Conservation (phyloP, 2,113 vertebrate species). For the Catharus minimus region DNA sequence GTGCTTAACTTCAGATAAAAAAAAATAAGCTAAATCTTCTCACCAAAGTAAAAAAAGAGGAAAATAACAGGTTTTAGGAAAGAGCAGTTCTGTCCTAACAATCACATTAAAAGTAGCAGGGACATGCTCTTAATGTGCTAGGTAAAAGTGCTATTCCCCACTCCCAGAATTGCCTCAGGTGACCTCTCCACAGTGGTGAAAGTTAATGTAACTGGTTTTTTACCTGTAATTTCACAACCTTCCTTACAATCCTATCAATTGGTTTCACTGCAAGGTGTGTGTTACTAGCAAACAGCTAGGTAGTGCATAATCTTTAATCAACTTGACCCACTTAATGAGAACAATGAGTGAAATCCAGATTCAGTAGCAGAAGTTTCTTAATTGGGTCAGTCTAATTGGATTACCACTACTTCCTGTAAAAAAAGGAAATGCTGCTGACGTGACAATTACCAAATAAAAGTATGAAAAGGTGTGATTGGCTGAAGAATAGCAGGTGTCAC, state of each 20-base stretch:
- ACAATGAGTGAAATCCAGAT: neutral
- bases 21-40: neutral
- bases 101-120: neutral
- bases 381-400: neutral
- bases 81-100: neutral
- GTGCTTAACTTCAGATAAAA: neutral
- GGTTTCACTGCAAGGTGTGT: neutral
- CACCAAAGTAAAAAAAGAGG: neutral
- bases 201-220: neutral
- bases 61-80: neutral
- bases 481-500: neutral
- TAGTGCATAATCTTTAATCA: neutral
- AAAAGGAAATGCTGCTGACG: fast-evolving
- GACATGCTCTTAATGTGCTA: neutral
- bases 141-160: neutral
- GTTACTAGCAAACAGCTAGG: neutral
- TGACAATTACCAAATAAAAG: neutral
- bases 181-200: neutral
- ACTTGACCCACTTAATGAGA: neutral
- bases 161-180: neutral
- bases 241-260: neutral
- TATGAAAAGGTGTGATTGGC: neutral
- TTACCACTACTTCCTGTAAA: neutral
- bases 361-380: neutral
- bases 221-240: neutral